Conservation (phyloP, 2,113 vertebrate species). For the Heloderma charlesbogerti region DNA sequence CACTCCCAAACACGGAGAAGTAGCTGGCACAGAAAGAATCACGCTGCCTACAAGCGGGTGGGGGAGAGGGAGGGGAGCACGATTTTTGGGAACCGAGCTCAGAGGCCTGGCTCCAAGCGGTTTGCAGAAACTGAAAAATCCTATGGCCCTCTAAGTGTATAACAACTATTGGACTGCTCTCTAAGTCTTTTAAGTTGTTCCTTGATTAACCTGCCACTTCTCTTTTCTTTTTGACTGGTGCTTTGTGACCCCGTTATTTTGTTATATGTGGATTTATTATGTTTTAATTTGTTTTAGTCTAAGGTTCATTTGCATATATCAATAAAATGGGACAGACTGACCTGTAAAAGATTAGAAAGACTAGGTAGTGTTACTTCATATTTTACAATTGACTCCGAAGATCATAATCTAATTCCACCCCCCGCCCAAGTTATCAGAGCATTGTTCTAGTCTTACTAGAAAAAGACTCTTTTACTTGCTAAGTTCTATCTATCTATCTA, state of each 20-base stretch:
- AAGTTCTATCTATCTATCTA: not conserved
- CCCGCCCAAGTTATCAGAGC: too few relatives aligned
- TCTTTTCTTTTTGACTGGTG: not conserved
- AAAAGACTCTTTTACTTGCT: not conserved
- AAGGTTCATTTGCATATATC: not conserved
- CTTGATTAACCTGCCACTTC: not conserved
- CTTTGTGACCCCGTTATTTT: not conserved
- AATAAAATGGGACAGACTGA: not conserved
- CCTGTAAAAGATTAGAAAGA: not conserved
- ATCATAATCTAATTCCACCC: too few relatives aligned
- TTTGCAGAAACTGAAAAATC: too few relatives aligned
- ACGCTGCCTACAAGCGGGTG: too few relatives aligned
- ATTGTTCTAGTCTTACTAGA: not conserved
- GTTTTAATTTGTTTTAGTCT: not conserved
- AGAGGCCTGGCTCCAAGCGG: too few relatives aligned
- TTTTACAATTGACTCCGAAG: fast-evolving
- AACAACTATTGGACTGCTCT: too few relatives aligned
- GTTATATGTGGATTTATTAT: not conserved
- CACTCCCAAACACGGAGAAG: too few relatives aligned
- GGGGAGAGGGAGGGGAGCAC: too few relatives aligned
- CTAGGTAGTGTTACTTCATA: not conserved
- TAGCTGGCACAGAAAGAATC: too few relatives aligned
- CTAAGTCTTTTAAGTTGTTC: not conserved
- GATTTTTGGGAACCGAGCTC: too few relatives aligned
- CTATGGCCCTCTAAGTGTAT: too few relatives aligned